Percentiles rank a stretch among this genome's conserved stretches.
Conservation (phyloP, 2,113 vertebrate genomes). For the Oryzias curvinotus region DNA sequence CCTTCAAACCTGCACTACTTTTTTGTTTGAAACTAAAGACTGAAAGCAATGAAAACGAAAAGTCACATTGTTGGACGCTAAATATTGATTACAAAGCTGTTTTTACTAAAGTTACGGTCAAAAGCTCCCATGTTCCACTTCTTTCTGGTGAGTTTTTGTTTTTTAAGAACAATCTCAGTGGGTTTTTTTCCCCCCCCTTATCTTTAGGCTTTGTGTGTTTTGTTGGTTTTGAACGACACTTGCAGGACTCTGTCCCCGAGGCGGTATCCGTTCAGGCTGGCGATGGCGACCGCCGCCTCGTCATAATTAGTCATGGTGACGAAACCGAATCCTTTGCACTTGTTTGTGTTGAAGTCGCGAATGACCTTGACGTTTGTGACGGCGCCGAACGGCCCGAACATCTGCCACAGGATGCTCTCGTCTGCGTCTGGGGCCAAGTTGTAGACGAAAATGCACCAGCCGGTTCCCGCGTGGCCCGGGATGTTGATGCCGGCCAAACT, state of each 20-base stretch:
- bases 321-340: conserved; percentile 99
- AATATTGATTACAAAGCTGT: conserved; percentile 93
- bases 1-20: conserved; percentile 83
- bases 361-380: conserved; percentile 99
- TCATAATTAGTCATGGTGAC: conserved; percentile 99
- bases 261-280: conserved; percentile 98
- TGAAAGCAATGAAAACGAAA: conserved; percentile 80
- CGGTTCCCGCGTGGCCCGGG: conserved; percentile 93
- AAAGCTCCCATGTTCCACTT: conserved; percentile 56
- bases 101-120: conserved; percentile 80
- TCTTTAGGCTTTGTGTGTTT: conserved; percentile 97
- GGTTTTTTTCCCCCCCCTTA: conserved; percentile 31
- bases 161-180: conserved; percentile 84
- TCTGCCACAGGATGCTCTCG: conserved; percentile 99
- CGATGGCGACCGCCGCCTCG: conserved; percentile 98
- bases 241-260: conserved; percentile 97
- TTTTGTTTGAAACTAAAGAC: conserved; percentile 88
- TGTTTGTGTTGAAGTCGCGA: conserved; percentile 99
- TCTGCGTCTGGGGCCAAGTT: conserved; percentile 97
- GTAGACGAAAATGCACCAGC: conserved; percentile 99
- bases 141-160: conserved; percentile 41
- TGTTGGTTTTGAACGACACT: conserved; percentile 99
- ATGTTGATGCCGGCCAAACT: conserved; percentile 98
- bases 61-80: conserved; percentile 89
- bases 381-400: conserved; percentile 98